phyloP scores from a whole-genome alignment of 2,888 invertebrate species.

The Nephrocerus scutellatus region DNA sequence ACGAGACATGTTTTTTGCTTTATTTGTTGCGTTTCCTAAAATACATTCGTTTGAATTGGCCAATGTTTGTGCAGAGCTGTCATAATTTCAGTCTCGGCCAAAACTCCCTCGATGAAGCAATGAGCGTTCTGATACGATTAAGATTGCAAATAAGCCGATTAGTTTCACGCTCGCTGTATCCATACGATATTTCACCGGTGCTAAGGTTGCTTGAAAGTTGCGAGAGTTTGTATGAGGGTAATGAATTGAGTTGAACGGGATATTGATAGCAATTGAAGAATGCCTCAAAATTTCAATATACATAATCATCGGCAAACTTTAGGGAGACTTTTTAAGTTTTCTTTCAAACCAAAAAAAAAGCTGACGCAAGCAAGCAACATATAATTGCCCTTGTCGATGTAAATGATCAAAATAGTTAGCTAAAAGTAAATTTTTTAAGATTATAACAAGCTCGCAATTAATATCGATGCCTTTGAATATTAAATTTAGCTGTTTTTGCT shows the following conservation, averaged over 20 bases:
- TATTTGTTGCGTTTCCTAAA: constrained; percentile 79
- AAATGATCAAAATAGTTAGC: too few species aligned
- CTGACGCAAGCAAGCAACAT: too few species aligned
- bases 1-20: constrained; percentile 82
- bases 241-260: constrained; percentile 69
- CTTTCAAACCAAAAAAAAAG: too few species aligned
- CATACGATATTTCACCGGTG: constrained; percentile 85
- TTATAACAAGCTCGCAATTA: too few species aligned
- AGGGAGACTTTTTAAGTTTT: too few species aligned
- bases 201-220: constrained; percentile 74
- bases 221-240: constrained; percentile 77
- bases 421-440: too few species aligned
- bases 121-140: constrained; percentile 73
- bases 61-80: constrained; percentile 72
- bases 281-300: too few species aligned
- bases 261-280: too few species aligned
- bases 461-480: too few species aligned
- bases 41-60: constrained; percentile 76
- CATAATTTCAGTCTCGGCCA: constrained; percentile 50
- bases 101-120: constrained; percentile 69
- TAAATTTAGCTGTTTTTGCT: too few species aligned
- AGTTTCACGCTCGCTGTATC: constrained; percentile 75
- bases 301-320: too few species aligned
- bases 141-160: constrained; percentile 73
- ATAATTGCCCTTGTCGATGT: too few species aligned